A percentile compares a stretch with the other conserved stretches of the same genome.
These are phyloP conservation scores for Acleris literana DNA, from an alignment of 2,888 invertebrate species.

Conservation along the genomic window DNA sequence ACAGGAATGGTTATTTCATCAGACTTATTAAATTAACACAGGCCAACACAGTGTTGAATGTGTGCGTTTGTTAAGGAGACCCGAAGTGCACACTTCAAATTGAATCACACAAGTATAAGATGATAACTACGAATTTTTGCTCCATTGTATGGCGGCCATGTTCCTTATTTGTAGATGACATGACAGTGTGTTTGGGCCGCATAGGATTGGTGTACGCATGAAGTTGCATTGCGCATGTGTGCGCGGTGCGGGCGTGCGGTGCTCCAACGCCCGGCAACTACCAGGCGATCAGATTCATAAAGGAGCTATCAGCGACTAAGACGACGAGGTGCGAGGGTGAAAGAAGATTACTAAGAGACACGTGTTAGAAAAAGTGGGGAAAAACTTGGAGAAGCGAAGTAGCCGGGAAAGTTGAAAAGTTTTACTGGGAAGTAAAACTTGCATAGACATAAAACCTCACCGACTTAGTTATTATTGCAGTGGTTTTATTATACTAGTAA, in stretches of 20 bases:
- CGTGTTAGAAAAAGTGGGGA: constrained; percentile 27
- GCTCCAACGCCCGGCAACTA: constrained; percentile 75
- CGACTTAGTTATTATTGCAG: neutral
- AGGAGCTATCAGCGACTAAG: constrained; percentile 44
- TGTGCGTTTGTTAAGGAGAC: constrained; percentile 14
- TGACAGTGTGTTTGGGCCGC: constrained; percentile 45
- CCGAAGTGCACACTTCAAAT: constrained; percentile 14
- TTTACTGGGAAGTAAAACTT: constrained; percentile 21
- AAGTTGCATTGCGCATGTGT: constrained; percentile 71
- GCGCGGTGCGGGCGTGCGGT: constrained; percentile 80
- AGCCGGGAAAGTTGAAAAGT: constrained; percentile 32
- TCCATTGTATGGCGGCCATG: constrained; percentile 19
- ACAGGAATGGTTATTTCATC: constrained; percentile 3
- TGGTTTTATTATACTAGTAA: neutral
- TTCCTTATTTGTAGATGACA: constrained; percentile 25
- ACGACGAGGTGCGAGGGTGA: constrained; percentile 45
- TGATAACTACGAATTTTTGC: constrained; percentile 8
- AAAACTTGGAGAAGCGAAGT: constrained; percentile 17
- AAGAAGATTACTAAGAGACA: constrained; percentile 40
- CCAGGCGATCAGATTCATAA: constrained; percentile 61
- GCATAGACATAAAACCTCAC: neutral
- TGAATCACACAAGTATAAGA: constrained; percentile 17
- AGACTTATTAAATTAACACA: neutral
- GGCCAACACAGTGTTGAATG: neutral
- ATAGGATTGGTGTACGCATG: constrained; percentile 47